Base-by-base conservation (phyloP, 2,797 vertebrate species). In the Sebastiscus tertius region DNA sequence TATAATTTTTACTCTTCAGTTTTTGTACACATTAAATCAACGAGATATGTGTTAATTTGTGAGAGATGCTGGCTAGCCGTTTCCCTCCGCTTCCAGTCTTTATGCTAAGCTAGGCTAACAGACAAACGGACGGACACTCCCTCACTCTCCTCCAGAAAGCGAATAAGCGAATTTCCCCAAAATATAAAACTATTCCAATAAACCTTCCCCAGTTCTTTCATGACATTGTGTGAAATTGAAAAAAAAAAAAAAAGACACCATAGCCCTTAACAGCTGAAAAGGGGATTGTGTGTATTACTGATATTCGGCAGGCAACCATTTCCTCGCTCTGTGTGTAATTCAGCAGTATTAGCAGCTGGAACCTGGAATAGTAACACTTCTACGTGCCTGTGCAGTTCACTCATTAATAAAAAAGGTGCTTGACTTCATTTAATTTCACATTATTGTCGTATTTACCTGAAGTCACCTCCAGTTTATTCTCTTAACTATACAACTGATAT, bases 281-380 rank as follows among this genome's bases (percentile, higher is more conserved):
- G 27, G 65, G 70, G 73, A 39, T 63, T 33, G 27, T 67, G 63
- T 77, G 29, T 70, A 24, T 94, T 87, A 89, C 95, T 87, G 71
- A 95, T 87, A 90, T 72, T 75, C 59, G 90, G 90, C 93, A 73
- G 24, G 67, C 64, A 76, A 91, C 87, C 93, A 92, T 91, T 93
- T 87, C 91, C 89, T 93, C 84, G 83, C 92, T 92, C 92, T 94
- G 91, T 94, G 89, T 94, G 93, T 94, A 89, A 86, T 92, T 91
- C 79, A 81, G 84, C 87, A 80, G 85, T 95, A 93, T 96, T 94
- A 94, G 75, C 84, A 93, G 93, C 93, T 96, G 94, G 80, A 96
- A 92, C 94, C 94, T 94, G 84, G 93, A 92, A 89, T 93, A 94
- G 94, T 82, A 92, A 93, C 83, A 82, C 84, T 87, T 79, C 26